Conservation (phyloP, 2,888 invertebrate species). For the Cataglyphis altisquamis region DNA sequence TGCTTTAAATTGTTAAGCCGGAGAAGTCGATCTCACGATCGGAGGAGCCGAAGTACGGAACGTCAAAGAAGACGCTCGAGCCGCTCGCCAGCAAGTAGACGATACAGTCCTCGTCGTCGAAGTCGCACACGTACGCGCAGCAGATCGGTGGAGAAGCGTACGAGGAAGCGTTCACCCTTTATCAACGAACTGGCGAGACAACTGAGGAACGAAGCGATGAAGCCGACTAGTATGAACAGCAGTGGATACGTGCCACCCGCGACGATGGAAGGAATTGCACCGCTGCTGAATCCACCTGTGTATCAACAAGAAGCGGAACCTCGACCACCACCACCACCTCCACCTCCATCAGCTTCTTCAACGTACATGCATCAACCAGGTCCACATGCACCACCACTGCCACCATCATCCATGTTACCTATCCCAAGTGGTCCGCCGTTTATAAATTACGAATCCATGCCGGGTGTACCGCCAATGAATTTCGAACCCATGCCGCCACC, state of each 20-base stretch:
- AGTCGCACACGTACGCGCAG: constrained; percentile 77
- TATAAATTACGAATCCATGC: constrained; percentile 75
- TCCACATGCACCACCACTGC: constrained; percentile 55
- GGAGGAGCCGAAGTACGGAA: constrained; percentile 78
- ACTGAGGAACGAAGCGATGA: constrained; percentile 78
- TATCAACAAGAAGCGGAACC: constrained; percentile 63
- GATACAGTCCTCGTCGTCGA: constrained; percentile 77
- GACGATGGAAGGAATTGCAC: constrained; percentile 73
- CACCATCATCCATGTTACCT: constrained; percentile 48
- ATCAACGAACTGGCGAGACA: constrained; percentile 84
- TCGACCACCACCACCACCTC: constrained; percentile 37
- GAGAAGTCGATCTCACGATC: constrained; percentile 82
- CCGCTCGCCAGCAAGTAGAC: constrained; percentile 80
- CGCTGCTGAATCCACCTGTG: constrained; percentile 61
- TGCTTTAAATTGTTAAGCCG: constrained; percentile 75
- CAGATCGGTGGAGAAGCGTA: constrained; percentile 79
- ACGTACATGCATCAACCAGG: constrained; percentile 70
- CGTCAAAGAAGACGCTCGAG: constrained; percentile 80
- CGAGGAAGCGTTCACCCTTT: constrained; percentile 83
- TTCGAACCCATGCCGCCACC: constrained; percentile 75
- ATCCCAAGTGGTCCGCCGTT: constrained; percentile 68
- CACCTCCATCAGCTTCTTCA: background rate
- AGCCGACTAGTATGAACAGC: constrained; percentile 61
- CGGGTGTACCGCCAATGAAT: constrained; percentile 64
- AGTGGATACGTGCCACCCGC: constrained; percentile 60